Percentiles rank a stretch among this genome's conserved stretches.
These are phyloP conservation scores for Rhabdophis nuchalis DNA, from an alignment of 2,797 vertebrate species.

Conservation along the genomic window DNA sequence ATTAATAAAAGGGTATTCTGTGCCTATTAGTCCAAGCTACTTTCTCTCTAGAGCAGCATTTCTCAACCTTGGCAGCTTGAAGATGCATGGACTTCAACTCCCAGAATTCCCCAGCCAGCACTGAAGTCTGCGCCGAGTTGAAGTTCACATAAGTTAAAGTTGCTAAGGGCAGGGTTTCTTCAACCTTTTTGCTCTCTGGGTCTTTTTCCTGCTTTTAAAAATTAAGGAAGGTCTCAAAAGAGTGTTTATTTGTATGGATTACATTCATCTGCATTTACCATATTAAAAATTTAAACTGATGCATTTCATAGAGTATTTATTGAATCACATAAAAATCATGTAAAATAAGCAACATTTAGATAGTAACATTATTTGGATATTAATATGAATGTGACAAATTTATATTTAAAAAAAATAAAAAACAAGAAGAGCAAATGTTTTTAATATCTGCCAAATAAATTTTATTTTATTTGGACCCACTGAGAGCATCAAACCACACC, in stretches of 20 bases:
- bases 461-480: not conserved
- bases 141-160: not conserved
- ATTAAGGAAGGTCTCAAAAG: not conserved
- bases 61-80: not conserved
- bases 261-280: not conserved
- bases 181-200: not conserved
- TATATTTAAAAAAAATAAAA: not conserved
- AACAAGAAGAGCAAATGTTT: not conserved
- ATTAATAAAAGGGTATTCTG: conserved; percentile 27
- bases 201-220: not conserved
- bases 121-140: not conserved
- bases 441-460: not conserved
- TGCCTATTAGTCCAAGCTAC: conserved; percentile 26
- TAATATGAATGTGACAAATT: not conserved
- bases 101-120: not conserved
- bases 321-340: not conserved
- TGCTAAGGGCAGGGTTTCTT: not conserved
- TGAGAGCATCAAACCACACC: not conserved
- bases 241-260: not conserved
- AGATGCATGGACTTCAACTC: not conserved
- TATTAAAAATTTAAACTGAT: not conserved
- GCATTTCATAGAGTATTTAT: not conserved
- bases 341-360: not conserved
- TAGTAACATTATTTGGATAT: not conserved
- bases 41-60: not conserved